phyloP scores from a whole-genome alignment of 2,113 vertebrate genomes.

The Peromyscus polionotus region DNA sequence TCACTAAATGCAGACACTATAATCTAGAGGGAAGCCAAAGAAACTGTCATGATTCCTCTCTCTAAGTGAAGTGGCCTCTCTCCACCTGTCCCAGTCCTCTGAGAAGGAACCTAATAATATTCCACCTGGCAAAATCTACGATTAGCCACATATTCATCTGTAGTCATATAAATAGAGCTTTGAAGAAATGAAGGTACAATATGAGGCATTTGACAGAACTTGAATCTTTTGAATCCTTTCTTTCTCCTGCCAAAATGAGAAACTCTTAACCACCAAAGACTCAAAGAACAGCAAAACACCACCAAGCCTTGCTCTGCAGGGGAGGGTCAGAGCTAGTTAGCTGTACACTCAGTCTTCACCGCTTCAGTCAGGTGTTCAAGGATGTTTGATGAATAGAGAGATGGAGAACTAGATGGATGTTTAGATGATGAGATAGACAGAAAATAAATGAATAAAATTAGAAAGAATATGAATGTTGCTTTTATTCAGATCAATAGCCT shows the following conservation, averaged over 20 bases:
- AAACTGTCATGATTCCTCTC: not conserved
- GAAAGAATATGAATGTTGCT: not conserved
- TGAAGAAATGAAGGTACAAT: not conserved
- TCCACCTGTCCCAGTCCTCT: not conserved
- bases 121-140: not conserved
- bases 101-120: not conserved
- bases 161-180: not conserved
- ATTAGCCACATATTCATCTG: not conserved
- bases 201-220: not conserved
- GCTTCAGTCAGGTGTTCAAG: not conserved
- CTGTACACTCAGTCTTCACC: not conserved
- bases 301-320: not conserved
- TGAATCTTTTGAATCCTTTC: not conserved
- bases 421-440: not conserved
- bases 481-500: not conserved
- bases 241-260: not conserved
- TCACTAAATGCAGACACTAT: constrained; percentile 8
- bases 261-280: not conserved
- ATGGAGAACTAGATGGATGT: not conserved
- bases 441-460: not conserved
- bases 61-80: not conserved
- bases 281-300: not conserved
- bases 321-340: not conserved
- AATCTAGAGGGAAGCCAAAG: constrained; percentile 23
- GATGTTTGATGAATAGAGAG: not conserved